Evolutionary conservation across 2,113 vertebrate genomes (phyloP), one percentile per base, ranked within the genome.

Genomic region (Cyprinodon brontotheroides): DNA sequence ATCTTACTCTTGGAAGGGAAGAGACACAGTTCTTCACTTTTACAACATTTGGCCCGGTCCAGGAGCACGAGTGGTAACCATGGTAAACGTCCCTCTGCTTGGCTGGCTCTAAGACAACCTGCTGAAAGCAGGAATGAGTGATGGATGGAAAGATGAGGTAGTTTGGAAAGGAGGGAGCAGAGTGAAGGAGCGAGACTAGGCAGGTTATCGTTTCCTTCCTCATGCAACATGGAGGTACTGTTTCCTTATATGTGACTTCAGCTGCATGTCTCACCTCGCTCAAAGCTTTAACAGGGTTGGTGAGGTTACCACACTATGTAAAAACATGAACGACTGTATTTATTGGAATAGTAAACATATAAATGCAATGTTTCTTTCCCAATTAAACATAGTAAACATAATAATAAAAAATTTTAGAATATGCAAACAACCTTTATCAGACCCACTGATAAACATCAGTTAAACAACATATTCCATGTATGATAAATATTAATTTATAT

Each of bases 41-140:
- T 85, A 91, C 86, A 92, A 91, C 53, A 65, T 74, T 86, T 82
- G 89, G 77, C 41, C 70, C 68, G 53, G 75, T 91, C 87, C 90
- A 92, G 78, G 65, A 75, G 80, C 53, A 64, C 77, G 47, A 82
- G 68, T 74, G 71, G 86, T 91, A 74, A 40, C 89, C 77, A 80
- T 83, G 67, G 86, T 6, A 68, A 84, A 63, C 2, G 82, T 43
- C 77, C 71, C 73, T 76, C 77, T 89, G 50, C 66, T 74, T 57
- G 74, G 59, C 72, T 76, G 70, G 74, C 76, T 80, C 74, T 8
- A 29, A 83, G 87, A 90, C 83, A 86, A 87, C 83, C 78, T 78
- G 86, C 70, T 83, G 79, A 75, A 89, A 92, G 87, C 83, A 67
- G 62, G 65, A 73, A 84, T 77, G 78, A 88, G 65, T 83, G 79